phyloP scores from a whole-genome alignment of 2,797 vertebrate genomes.

The Rousettus madagascariensis region DNA sequence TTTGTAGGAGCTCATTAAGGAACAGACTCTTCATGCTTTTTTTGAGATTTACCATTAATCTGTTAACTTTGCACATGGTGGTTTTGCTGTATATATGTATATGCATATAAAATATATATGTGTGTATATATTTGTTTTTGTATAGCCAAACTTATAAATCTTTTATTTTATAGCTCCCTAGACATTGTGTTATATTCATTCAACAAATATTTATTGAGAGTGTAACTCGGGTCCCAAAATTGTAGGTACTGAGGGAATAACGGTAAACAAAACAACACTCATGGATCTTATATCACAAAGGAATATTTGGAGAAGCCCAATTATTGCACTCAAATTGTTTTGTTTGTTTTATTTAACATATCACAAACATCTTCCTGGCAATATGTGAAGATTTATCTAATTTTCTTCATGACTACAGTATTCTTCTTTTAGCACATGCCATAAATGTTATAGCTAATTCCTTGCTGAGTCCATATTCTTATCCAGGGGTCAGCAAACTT shows the following conservation, averaged over 20 bases:
- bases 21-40: not conserved
- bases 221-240: no score
- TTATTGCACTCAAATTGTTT: not conserved
- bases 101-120: no score
- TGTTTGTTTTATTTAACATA: not conserved
- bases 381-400: not conserved
- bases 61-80: not conserved
- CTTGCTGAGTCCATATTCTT: not conserved
- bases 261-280: not conserved
- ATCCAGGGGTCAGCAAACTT: not conserved
- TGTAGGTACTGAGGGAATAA: not conserved
- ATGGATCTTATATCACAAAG: no score
- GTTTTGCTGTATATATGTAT: not conserved
- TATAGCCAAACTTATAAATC: not conserved
- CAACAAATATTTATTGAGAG: not conserved
- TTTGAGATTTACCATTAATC: not conserved
- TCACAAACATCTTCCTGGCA: not conserved
- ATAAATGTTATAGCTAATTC: not conserved
- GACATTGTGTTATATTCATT: not conserved
- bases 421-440: not conserved
- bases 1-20: not conserved
- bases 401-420: not conserved
- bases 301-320: not conserved
- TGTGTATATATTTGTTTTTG: not conserved
- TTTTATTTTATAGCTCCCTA: not conserved